Evolutionary conservation across 2,888 invertebrate genomes (phyloP).

Genomic region (Drosophila conformis): DNA sequence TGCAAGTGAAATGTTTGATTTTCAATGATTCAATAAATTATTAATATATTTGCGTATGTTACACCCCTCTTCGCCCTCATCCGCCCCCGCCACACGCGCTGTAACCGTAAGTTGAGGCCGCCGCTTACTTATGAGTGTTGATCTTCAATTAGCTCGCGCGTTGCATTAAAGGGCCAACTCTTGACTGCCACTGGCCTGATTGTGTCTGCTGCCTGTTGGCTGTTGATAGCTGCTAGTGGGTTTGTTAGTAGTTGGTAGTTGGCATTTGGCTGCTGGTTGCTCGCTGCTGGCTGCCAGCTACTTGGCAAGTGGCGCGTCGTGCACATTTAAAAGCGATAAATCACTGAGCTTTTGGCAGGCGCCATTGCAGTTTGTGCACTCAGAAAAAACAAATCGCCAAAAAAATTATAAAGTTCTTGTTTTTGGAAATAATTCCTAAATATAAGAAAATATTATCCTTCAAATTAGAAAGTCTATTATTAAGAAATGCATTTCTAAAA

Average conservation of each 20-base stretch:
- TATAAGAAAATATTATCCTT: not conserved
- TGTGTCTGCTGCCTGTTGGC: slow-evolving; percentile 17
- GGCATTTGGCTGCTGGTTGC: slow-evolving; percentile 12
- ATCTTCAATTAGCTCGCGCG: slow-evolving; percentile 70
- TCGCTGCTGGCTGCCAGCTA: slow-evolving; percentile 7
- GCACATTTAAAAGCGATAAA: slow-evolving; percentile 78
- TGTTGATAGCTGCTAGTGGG: slow-evolving; percentile 1
- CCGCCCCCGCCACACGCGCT: not conserved
- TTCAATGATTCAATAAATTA: slow-evolving; percentile 82
- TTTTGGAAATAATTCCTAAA: not conserved
- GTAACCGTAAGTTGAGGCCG: not conserved
- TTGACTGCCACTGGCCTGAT: slow-evolving; percentile 29
- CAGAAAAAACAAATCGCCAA: not conserved
- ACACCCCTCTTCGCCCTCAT: not conserved
- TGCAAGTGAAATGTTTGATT: slow-evolving; percentile 82
- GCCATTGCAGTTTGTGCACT: slow-evolving; percentile 12
- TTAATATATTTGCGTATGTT: slow-evolving; percentile 75
- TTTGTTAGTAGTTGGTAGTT: slow-evolving; percentile 18
- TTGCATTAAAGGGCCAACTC: slow-evolving; percentile 41
- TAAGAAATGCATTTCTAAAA: not conserved
- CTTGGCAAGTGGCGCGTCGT: slow-evolving; percentile 56
- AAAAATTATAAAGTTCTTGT: not conserved
- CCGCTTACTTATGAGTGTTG: slow-evolving; percentile 32
- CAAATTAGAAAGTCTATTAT: not conserved
- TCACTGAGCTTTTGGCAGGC: slow-evolving; percentile 75